Percentiles rank a stretch among this genome's conserved stretches.
phyloP scores from a whole-genome alignment of 2,888 invertebrate genomes.

The Scelioninae gen. 2 region DNA sequence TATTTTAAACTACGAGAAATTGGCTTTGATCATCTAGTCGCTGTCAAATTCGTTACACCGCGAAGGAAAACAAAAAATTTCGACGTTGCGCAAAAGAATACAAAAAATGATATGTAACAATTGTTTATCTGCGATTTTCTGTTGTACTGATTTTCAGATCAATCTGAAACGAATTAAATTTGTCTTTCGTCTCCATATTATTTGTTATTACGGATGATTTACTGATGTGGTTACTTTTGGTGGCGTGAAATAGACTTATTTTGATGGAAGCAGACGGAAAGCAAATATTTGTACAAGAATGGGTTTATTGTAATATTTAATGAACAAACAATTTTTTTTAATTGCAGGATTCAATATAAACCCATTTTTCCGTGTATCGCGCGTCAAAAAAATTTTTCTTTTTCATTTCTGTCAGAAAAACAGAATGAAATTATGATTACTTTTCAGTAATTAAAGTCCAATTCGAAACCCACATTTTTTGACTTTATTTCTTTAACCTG shows the following conservation, averaged over 20 bases:
- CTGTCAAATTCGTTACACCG: slow-evolving; percentile 12
- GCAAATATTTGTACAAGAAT: slow-evolving; percentile 47
- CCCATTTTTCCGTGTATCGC: slow-evolving; percentile 46
- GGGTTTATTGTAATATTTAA: slow-evolving; percentile 36
- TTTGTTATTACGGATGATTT: slow-evolving; percentile 33
- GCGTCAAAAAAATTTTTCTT: slow-evolving; percentile 45
- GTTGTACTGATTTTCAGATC: slow-evolving; percentile 34
- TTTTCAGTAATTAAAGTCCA: slow-evolving; percentile 54
- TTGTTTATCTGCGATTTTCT: slow-evolving; percentile 37
- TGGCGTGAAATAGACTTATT: slow-evolving; percentile 37
- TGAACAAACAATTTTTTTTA: slow-evolving; percentile 36
- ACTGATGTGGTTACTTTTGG: slow-evolving; percentile 25
- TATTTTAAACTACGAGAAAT: slow-evolving; percentile 13
- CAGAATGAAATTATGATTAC: slow-evolving; percentile 44
- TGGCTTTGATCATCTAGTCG: slow-evolving; percentile 20
- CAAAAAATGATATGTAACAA: slow-evolving; percentile 11
- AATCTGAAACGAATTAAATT: slow-evolving; percentile 18
- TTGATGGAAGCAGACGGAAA: slow-evolving; percentile 37
- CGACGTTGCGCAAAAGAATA: slow-evolving; percentile 25
- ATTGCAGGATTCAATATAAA: slow-evolving; percentile 39
- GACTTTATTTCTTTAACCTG: no score
- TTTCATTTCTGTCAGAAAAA: slow-evolving; percentile 46
- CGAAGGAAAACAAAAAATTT: slow-evolving; percentile 16
- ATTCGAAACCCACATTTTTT: slow-evolving; percentile 47
- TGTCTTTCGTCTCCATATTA: slow-evolving; percentile 23